A percentile compares a stretch with the other conserved stretches of the same genome.
These are phyloP conservation scores for Pterostichus niger DNA, from an alignment of 2,888 invertebrate genomes.

Conservation along the genomic window DNA sequence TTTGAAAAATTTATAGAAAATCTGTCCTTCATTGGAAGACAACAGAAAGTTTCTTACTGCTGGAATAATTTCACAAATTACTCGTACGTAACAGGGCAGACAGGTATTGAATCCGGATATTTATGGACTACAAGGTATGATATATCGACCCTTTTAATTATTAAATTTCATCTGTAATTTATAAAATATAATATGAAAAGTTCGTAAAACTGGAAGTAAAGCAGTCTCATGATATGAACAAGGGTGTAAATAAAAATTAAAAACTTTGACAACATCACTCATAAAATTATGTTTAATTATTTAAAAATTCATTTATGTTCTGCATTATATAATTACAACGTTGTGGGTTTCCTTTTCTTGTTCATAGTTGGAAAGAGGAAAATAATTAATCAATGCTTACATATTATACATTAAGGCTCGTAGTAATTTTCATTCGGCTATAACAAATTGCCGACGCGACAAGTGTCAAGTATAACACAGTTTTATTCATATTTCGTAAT, in stretches of 20 bases:
- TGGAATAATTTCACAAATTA: too few species aligned
- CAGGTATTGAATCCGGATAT: too few species aligned
- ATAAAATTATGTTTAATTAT: conserved; percentile 18
- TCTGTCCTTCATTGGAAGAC: too few species aligned
- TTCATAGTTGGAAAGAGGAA: not conserved
- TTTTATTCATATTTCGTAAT: conserved; percentile 51
- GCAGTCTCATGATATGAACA: too few species aligned
- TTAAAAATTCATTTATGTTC: conserved; percentile 34
- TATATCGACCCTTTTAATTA: too few species aligned
- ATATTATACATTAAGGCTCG: conserved; percentile 22
- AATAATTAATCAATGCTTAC: conserved; percentile 49
- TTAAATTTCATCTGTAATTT: too few species aligned
- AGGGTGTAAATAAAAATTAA: not conserved
- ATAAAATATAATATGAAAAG: too few species aligned
- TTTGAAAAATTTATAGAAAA: too few species aligned
- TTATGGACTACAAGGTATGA: too few species aligned
- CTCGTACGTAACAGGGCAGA: too few species aligned
- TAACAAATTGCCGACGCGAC: conserved; percentile 54
- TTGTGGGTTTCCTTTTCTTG: conserved; percentile 7
- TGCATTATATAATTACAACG: conserved; percentile 4
- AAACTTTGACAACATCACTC: not conserved
- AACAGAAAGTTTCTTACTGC: too few species aligned
- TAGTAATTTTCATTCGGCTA: conserved; percentile 49
- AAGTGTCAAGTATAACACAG: conserved; percentile 43
- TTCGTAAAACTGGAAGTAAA: too few species aligned